Conservation (phyloP, 2,888 invertebrate species). For the Plebejus anna region DNA sequence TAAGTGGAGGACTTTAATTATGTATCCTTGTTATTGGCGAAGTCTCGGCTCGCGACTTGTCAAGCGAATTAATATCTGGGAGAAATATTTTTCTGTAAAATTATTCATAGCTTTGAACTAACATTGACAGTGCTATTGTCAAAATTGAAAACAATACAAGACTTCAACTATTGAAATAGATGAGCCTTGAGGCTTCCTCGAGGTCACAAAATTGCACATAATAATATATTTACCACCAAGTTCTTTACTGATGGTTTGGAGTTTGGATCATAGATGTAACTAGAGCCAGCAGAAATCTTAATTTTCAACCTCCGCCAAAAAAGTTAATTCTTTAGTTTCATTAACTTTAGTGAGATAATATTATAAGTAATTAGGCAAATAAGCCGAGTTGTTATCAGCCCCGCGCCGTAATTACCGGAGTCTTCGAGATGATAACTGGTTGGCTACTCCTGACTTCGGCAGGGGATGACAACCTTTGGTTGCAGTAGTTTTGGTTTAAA, state of each 20-base stretch:
- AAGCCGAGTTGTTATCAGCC: background rate
- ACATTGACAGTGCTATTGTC: too few relatives aligned
- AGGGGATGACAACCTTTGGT: background rate
- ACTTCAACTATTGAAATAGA: too few relatives aligned
- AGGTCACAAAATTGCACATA: too few relatives aligned
- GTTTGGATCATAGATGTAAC: too few relatives aligned
- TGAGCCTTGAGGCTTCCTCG: too few relatives aligned
- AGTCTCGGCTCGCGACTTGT: background rate
- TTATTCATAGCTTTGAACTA: too few relatives aligned
- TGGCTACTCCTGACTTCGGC: background rate
- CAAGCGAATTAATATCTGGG: background rate
- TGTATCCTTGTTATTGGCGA: slow-evolving; percentile 6
- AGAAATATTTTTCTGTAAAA: background rate
- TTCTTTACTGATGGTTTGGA: too few relatives aligned
- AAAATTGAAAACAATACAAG: too few relatives aligned
- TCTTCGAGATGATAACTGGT: slow-evolving; percentile 14
- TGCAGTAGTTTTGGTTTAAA: background rate
- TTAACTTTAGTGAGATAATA: background rate
- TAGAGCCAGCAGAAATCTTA: too few relatives aligned
- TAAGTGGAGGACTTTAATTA: slow-evolving; percentile 11
- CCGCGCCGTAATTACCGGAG: slow-evolving; percentile 2
- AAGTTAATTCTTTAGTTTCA: background rate
- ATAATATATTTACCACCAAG: too few relatives aligned
- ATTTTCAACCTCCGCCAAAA: too few relatives aligned
- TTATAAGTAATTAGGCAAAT: slow-evolving; percentile 5